A percentile compares a stretch with the other conserved stretches of the same genome.
phyloP scores from a whole-genome alignment of 2,888 invertebrate genomes.

The Agrochola litura region DNA sequence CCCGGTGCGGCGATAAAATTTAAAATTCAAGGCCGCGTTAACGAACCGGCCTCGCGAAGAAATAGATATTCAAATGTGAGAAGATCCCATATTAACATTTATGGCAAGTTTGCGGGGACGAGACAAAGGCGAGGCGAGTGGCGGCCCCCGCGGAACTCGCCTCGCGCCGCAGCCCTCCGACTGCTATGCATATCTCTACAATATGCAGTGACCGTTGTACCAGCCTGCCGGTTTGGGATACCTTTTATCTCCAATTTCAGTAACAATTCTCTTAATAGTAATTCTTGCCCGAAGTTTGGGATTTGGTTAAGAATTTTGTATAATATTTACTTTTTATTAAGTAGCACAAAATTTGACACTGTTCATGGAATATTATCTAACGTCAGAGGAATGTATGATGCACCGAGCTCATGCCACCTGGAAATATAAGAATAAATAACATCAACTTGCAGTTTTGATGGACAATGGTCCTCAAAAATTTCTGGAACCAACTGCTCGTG shows the following conservation, averaged over 20 bases:
- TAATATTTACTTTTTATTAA: background rate
- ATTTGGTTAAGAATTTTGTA: constrained; percentile 13
- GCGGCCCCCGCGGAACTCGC: constrained; percentile 75
- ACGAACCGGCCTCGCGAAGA: constrained; percentile 90
- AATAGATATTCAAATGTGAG: constrained; percentile 91
- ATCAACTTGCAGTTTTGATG: background rate
- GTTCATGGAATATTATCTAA: background rate
- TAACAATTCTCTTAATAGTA: constrained; percentile 56
- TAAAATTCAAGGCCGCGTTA: constrained; percentile 91
- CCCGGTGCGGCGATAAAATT: constrained; percentile 89
- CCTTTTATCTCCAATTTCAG: constrained; percentile 64
- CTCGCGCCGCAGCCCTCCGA: constrained; percentile 58
- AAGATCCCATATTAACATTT: constrained; percentile 91
- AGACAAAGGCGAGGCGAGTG: constrained; percentile 83
- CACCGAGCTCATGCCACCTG: background rate
- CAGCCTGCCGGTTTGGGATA: constrained; percentile 54
- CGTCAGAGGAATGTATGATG: background rate
- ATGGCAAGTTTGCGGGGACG: constrained; percentile 90
- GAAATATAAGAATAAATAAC: background rate
- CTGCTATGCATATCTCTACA: constrained; percentile 73
- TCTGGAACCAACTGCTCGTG: background rate
- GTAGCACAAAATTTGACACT: background rate
- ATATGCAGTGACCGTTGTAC: constrained; percentile 73
- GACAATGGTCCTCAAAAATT: background rate
- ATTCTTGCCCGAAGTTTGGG: constrained; percentile 21